Evolutionary conservation across 2,888 invertebrate species (phyloP), one percentile per base, ranked within the genome.

Genomic region (Morpho achilles): DNA sequence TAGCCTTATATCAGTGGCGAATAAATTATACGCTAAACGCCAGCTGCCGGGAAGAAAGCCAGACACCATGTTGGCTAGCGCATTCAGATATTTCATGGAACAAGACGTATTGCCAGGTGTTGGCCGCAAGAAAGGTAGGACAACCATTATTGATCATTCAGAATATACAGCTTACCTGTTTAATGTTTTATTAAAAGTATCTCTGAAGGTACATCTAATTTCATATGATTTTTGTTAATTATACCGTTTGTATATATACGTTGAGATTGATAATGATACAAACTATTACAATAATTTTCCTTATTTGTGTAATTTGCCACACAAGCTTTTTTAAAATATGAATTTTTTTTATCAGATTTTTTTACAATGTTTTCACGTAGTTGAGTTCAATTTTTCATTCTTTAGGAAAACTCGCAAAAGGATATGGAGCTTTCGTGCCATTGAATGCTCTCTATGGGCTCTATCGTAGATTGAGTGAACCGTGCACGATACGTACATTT

Each of bases 21-120:
- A 82, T 73, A 80, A 77, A 65, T 66, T 92, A 22, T 92, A 91
- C 67, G 78, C 84, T 1, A 82, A 82, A 67, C 77, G 69, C 59
- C 66, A 75, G 48, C 64, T 87, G 42, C 80, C 83, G 7, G 77
- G 75, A 3, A 71, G 71, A 8, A 82, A 80, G 62, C 82, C 81
- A 2, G 85, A 88, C 63, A 92, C 92, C 41, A 87, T 91, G 65
- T 67, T 92, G 51, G 87, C 92, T n/a, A 76, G 71, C 60, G 91
- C 92, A 41, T 91, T 93, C 53, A 80, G 87, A 68, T 79, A 73
- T 48, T 92, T 93, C 66, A 84, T 93, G 79, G 83, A 91, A 47
- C 72, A 73, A 1, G 87, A 88, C 67, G 71, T 92, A 55, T 81
- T 92, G 63, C 84, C 87, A 3, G 80, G 85, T 48, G 69, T 70